A percentile compares a stretch with the other conserved stretches of the same genome.
These are phyloP conservation scores for Euthynnus affinis DNA, from an alignment of 2,797 vertebrate genomes.

Conservation along the genomic window DNA sequence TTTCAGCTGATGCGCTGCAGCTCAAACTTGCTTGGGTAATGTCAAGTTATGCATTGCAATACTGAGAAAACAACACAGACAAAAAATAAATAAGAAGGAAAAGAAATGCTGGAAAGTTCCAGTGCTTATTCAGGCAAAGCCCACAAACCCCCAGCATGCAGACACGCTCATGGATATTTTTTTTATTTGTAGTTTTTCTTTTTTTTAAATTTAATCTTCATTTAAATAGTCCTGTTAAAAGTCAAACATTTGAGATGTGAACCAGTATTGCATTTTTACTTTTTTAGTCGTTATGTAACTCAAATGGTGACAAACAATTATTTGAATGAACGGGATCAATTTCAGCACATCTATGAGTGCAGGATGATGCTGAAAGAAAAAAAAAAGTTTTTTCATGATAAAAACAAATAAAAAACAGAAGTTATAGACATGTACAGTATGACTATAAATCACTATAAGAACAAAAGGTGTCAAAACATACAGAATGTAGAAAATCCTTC, in stretches of 20 bases:
- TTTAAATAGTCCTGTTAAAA: conserved; percentile 9
- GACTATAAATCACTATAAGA: not conserved
- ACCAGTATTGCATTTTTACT: conserved; percentile 14
- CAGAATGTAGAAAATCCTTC: not conserved
- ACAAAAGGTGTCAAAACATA: not conserved
- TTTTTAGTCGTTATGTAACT: not conserved
- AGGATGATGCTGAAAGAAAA: not conserved
- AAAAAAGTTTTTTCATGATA: not conserved
- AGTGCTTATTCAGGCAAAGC: conserved; percentile 76
- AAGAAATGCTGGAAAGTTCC: conserved; percentile 86
- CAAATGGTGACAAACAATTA: not conserved
- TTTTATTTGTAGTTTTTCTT: conserved; percentile 5
- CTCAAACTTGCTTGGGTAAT: conserved; percentile 94
- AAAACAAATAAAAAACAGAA: not conserved
- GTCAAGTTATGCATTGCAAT: conserved; percentile 91
- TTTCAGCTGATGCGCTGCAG: conserved; percentile 94
- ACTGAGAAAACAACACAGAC: conserved; percentile 89
- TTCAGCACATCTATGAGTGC: not conserved
- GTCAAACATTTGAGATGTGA: conserved; percentile 9
- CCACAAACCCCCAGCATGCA: conserved; percentile 42
- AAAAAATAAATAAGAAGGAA: conserved; percentile 87
- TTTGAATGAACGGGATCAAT: not conserved
- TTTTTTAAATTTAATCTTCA: conserved; percentile 32
- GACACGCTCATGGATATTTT: conserved; percentile 19
- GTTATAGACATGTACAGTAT: too few species aligned